Evolutionary conservation across 2,113 vertebrate species (phyloP), one percentile per base, ranked within the genome.

Genomic region (Cyphotilapia sp.): DNA sequence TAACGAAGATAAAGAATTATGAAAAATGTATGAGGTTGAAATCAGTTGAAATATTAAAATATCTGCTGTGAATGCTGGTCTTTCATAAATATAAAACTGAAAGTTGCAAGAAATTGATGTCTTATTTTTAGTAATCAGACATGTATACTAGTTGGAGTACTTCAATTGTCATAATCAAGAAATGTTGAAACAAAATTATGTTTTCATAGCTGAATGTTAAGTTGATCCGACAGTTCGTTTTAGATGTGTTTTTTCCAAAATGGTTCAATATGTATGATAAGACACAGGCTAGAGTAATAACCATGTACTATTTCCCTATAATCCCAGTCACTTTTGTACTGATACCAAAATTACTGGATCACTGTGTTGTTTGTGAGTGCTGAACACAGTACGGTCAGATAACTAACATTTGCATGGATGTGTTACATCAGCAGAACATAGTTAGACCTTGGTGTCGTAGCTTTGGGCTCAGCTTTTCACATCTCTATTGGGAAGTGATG

Each of bases 311-410:
- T 61, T 61, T 33, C 57, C 16, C 29, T 33, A 16, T 33, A 61
- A 61, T 61, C 27, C 1, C 14, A 61, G 57, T 31, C 8, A 61
- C 8, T 61, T 61, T 61, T 61, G 14, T 61, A 0, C 14, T 61
- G 57, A 61, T 61, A 61, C 57, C 57, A 61, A 61, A 6, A 59
- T 31, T 31, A 59, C 57, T 59, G 27, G 8, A 59, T 59, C 27
- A 31, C 57, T 17, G 8, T 59, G 57, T 61, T 61, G 27, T 61
- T 31, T 61, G 57, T 61, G 57, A 61, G 8, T 61, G 1, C 14
- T 0, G 8, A 61, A 31, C 0, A 31, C 8, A 4, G 57, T 59
- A 31, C 2, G 14, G 8, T 9, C 5, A 59, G 5, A 61, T 61
- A 61, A 19, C 57, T 61, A 31, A 61, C 8, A 61, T 61, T 61